Evolutionary conservation across 1,140 invertebrate genomes (phyloP).

Genomic region (Solen grandis): DNA sequence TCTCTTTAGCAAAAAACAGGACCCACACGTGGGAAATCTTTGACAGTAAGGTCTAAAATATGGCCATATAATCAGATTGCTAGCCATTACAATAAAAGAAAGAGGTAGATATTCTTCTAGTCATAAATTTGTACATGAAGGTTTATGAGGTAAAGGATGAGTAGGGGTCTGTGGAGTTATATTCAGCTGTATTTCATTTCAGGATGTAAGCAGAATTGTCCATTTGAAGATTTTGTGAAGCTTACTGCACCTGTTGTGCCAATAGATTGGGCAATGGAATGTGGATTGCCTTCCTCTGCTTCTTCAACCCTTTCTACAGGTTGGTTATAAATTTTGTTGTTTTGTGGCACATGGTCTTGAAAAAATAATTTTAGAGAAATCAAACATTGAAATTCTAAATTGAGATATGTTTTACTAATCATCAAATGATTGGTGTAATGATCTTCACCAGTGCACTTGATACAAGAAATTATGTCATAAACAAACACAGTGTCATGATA

Average conservation of each 20-base stretch:
- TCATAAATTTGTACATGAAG: too few relatives aligned
- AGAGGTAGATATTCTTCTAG: not conserved
- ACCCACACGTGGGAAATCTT: too few relatives aligned
- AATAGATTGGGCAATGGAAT: constrained; percentile 32
- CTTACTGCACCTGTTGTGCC: constrained; percentile 41
- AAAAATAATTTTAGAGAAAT: not conserved
- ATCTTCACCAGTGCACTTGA: not conserved
- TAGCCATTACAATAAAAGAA: not conserved
- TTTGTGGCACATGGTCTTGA: not conserved
- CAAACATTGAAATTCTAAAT: not conserved
- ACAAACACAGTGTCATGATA: too few relatives aligned
- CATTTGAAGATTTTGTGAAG: constrained; percentile 40
- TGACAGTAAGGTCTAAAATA: too few relatives aligned
- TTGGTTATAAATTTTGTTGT: not conserved
- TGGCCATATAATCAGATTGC: not conserved
- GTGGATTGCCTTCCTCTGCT: constrained; percentile 13
- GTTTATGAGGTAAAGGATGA: too few relatives aligned
- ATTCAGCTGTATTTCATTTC: constrained; percentile 5
- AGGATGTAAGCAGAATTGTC: constrained; percentile 47
- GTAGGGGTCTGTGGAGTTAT: too few relatives aligned
- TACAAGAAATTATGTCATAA: not conserved
- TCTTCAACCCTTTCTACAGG: not conserved
- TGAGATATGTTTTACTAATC: not conserved
- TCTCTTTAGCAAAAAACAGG: too few relatives aligned
- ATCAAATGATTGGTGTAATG: not conserved